Evolutionary conservation across 2,888 invertebrate genomes (phyloP), one percentile per base, ranked within the genome.

Genomic region (Drosophila setosimentum): DNA sequence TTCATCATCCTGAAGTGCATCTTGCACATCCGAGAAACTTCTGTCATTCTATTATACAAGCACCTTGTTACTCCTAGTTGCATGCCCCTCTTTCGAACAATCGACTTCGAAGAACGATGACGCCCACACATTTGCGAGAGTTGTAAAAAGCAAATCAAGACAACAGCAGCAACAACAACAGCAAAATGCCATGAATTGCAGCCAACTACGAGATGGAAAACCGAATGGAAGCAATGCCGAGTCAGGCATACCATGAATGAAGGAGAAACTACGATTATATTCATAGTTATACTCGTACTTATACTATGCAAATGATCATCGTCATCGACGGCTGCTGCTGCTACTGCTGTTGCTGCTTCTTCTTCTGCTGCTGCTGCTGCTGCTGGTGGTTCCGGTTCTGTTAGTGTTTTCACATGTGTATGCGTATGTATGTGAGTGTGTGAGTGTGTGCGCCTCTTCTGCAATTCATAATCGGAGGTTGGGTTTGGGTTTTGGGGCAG

Each of bases 121-220:
- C 89, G 89, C 87, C 89, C 87, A 87, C 83, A 79, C 75, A 78
- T 70, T 69, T 32, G 72, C 54, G 50, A 69, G n/a, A 64, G 69
- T 66, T 59, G 73, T 71, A 76, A 71, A 70, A 67, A 61, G 35
- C 51, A 68, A 70, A 70, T 61, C 63, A 80, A 37, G 35, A 53
- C 64, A 61, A 40, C 42, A 50, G 49, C 53, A 51, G 48, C 51
- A 66, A 49, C 58, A 48, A 48, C 55, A 65, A 48, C 59, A 57
- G 33, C 18, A 13, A 49, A 65, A 70, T 67, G 40, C 51, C 72
- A 85, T 82, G 77, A 87, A 85, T 85, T 78, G 84, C 83, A 78
- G 70, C 62, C 71, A 57, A 66, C 33, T 24, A 49, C 32, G 29
- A 33, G 32, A 27, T 51, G 30, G 55, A 48, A 32, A 55, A 42